Conservation (phyloP, 2,797 vertebrate species). For the Labroides dimidiatus region DNA sequence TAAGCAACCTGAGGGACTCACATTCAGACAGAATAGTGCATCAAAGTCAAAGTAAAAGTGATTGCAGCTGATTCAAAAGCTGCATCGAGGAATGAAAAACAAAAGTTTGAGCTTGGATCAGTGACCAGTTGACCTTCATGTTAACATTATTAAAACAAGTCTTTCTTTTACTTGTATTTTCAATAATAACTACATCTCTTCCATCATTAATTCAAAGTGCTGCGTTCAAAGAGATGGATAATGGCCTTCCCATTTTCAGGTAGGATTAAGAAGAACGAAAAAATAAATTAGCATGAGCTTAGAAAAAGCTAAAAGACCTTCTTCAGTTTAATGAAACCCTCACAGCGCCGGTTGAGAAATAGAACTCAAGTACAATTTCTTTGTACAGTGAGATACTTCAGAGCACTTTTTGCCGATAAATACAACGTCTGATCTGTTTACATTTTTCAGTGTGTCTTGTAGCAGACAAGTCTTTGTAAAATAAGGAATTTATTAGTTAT, state of each 20-base stretch:
- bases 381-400: background rate
- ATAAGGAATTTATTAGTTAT: background rate
- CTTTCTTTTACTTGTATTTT: slow-evolving; percentile 48
- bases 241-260: slow-evolving; percentile 51
- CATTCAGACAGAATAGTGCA: slow-evolving; percentile 54
- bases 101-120: slow-evolving; percentile 39
- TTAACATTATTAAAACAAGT: slow-evolving; percentile 45
- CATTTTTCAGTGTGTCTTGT: background rate
- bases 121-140: slow-evolving; percentile 52
- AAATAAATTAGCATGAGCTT: slow-evolving; percentile 44
- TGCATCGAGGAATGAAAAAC: slow-evolving; percentile 35
- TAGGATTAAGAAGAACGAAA: slow-evolving; percentile 33
- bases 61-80: slow-evolving; percentile 50
- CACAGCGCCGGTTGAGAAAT: background rate
- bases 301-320: slow-evolving; percentile 38
- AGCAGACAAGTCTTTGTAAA: background rate
- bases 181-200: slow-evolving; percentile 54
- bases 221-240: slow-evolving; percentile 37
- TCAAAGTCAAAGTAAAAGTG: slow-evolving; percentile 51
- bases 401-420: slow-evolving; percentile 5
- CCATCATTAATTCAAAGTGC: slow-evolving; percentile 50
- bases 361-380: background rate
- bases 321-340: slow-evolving; percentile 4
- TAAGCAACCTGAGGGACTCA: slow-evolving; percentile 40
- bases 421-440: background rate